Evolutionary conservation across 2,888 invertebrate genomes (phyloP).

Genomic region (Conomelus anceps): DNA sequence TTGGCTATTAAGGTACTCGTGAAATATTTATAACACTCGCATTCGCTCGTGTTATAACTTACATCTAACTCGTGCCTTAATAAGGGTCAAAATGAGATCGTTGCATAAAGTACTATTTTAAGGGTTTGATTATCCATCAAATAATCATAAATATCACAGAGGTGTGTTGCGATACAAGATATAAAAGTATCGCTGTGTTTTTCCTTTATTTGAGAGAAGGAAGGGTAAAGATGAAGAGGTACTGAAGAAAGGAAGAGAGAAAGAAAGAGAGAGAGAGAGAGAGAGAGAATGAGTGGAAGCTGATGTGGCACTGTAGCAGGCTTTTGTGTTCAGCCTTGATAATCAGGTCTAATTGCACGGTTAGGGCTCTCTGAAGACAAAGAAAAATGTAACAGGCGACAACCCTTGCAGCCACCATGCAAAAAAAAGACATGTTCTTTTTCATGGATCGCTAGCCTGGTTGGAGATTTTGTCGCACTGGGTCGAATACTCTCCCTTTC

Average conservation of each 20-base stretch:
- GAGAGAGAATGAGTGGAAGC: neutral
- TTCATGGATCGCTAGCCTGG: neutral
- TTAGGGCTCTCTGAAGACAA: conserved; percentile 2
- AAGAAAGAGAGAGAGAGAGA: neutral
- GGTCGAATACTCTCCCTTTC: neutral
- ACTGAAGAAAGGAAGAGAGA: neutral
- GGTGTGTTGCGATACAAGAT: too few relatives aligned
- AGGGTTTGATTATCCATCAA: too few relatives aligned
- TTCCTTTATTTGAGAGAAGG: neutral
- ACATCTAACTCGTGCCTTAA: too few relatives aligned
- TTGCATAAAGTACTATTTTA: too few relatives aligned
- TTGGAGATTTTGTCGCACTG: neutral
- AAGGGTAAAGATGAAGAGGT: neutral
- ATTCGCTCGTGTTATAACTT: too few relatives aligned
- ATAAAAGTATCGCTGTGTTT: too few relatives aligned
- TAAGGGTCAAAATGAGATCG: too few relatives aligned
- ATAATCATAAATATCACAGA: too few relatives aligned
- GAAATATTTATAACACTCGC: too few relatives aligned
- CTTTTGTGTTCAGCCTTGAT: neutral
- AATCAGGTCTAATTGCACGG: conserved; percentile 1
- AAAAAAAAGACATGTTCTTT: neutral
- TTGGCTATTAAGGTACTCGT: too few relatives aligned
- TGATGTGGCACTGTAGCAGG: neutral
- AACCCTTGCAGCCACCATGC: neutral
- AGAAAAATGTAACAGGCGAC: neutral